Percentiles rank a stretch among this genome's conserved stretches.
phyloP scores from a whole-genome alignment of 2,888 invertebrate species.

The Caenorhabditis sp. region DNA sequence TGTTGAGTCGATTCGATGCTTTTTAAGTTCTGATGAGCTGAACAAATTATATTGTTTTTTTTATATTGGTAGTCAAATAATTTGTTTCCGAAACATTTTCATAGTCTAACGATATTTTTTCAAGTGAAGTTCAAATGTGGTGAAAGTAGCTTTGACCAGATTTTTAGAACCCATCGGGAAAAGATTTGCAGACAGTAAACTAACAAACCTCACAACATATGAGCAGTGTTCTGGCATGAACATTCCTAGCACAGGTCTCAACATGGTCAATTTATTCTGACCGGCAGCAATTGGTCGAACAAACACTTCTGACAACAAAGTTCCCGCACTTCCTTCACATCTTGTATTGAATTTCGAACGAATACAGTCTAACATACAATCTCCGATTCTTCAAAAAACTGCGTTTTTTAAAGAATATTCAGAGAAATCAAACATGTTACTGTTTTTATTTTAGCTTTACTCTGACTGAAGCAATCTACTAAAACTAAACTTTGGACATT shows the following conservation, averaged over 20 bases:
- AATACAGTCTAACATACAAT: constrained; percentile 56
- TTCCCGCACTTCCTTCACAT: constrained; percentile 61
- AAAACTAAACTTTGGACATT: too few relatives aligned
- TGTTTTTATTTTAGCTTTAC: too few relatives aligned
- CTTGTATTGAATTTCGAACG: constrained; percentile 54
- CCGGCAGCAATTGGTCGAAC: constrained; percentile 50
- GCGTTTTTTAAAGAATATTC: too few relatives aligned
- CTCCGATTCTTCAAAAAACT: constrained; percentile 39
- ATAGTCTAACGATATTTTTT: too few relatives aligned
- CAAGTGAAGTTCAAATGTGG: too few relatives aligned
- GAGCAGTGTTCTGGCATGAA: constrained; percentile 50
- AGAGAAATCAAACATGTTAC: too few relatives aligned
- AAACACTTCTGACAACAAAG: constrained; percentile 51
- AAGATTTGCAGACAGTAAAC: too few relatives aligned
- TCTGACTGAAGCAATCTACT: too few relatives aligned
- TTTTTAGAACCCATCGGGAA: too few relatives aligned
- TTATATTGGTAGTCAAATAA: not conserved
- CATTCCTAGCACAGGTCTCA: constrained; percentile 41
- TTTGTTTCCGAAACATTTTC: too few relatives aligned
- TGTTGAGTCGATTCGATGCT: constrained; percentile 44
- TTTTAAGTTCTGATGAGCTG: constrained; percentile 36
- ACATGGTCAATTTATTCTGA: constrained; percentile 41
- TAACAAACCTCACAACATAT: constrained; percentile 45
- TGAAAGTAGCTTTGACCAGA: too few relatives aligned
- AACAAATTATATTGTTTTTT: constrained; percentile 7